Percentiles rank a stretch among this genome's conserved stretches.
Conservation (phyloP, 2,888 invertebrate species). For the Drosophila niveifrons region DNA sequence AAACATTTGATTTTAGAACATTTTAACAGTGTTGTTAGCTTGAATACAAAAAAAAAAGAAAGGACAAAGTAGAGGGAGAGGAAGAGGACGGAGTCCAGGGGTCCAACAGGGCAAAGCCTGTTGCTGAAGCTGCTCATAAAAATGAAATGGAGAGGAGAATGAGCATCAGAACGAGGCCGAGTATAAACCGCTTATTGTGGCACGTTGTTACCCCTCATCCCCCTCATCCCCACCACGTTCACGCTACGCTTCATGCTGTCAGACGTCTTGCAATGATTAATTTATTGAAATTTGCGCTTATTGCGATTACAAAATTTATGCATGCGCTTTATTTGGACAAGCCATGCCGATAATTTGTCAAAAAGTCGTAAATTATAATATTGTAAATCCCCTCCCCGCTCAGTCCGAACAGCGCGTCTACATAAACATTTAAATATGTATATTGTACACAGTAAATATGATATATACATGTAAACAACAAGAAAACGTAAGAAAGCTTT, state of each 20-base stretch:
- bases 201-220: slow-evolving; percentile 1
- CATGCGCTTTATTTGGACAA: slow-evolving; percentile 71
- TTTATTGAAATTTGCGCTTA: slow-evolving; percentile 79
- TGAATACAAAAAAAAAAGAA: neutral
- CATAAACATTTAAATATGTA: too few relatives aligned
- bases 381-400: slow-evolving; percentile 23
- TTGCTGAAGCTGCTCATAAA: slow-evolving; percentile 48
- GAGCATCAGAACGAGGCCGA: neutral
- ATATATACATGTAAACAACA: too few relatives aligned
- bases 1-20: slow-evolving; percentile 71
- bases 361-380: slow-evolving; percentile 79
- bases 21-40: slow-evolving; percentile 39
- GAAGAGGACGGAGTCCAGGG: neutral
- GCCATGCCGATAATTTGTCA: slow-evolving; percentile 80
- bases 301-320: slow-evolving; percentile 74
- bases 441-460: too few relatives aligned
- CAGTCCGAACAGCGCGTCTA: neutral
- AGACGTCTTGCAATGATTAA: slow-evolving; percentile 71
- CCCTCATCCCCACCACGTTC: neutral
- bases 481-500: too few relatives aligned
- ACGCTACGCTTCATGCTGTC: slow-evolving; percentile 18
- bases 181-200: slow-evolving; percentile 60
- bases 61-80: neutral
- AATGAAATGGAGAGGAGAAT: slow-evolving; percentile 16
- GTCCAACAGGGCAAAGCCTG: slow-evolving; percentile 41